Base-by-base conservation (phyloP, 2,888 invertebrate genomes). In the Oscheius sp. region DNA sequence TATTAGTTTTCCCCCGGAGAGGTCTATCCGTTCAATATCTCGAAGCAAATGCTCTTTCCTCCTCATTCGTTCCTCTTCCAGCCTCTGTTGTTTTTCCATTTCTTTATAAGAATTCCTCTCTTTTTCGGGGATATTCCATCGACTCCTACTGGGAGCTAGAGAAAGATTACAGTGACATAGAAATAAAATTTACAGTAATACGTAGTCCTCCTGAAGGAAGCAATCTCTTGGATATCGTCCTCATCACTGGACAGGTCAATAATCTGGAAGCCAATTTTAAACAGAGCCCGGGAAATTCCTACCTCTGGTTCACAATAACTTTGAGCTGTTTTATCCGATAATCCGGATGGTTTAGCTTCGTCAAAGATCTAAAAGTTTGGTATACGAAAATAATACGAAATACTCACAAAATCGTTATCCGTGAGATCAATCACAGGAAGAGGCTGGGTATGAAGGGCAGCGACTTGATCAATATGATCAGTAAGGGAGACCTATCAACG, bases 21-120 rank as follows among this genome's bases (percentile, higher is more conserved):
- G 64, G 16, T 84, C 84, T 3, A 75, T 78, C 23, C 71, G 77
- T 70, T 85, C 84, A 49, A 82, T 63, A 29, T 84, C 80, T n/a
- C 61, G 72, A 2, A 61, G 58, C 29, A 75, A 9, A 16, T 71
- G 59, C 27, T 29, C 43, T 25, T 61, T 76, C 45, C 71, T 76
- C 46, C 73, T 69, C 58, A 77, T 12, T 52, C 81, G 46, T 16
- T 72, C 41, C 41, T 76, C 69, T 41, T 81, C 81, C 13, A 74
- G 43, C 12, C 49, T 61, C 16, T 76, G 71, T 64, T 81, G 77
- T 23, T 69, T 52, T 13, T 78, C 78, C 78, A 81, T 81, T 59
- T 77, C 56, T 35, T 58, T 43, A 12, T 41, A 27, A 21, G 43
- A 21, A 12, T 18, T 29, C 29, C 46, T 21, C 7, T 78, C 76